Conservation (phyloP, 2,113 vertebrate genomes). For the Lycocorax pyrrhopterus region DNA sequence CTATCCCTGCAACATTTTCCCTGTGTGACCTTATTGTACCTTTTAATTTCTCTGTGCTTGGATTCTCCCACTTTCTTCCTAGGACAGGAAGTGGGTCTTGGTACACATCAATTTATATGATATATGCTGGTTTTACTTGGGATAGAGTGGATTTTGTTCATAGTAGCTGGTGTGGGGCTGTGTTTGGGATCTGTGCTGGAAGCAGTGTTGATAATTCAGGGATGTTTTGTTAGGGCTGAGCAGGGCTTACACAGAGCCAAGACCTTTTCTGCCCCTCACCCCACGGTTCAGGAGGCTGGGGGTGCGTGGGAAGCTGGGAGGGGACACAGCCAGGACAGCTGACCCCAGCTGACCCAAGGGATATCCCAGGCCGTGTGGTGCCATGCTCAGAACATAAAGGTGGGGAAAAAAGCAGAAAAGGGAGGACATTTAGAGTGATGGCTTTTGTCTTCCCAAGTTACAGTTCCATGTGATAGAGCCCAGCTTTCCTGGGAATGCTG, state of each 20-base stretch:
- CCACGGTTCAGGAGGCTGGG: fast-evolving
- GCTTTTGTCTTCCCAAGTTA: not conserved
- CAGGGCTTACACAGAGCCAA: not conserved
- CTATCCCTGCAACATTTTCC: not conserved
- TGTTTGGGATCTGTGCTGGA: not conserved
- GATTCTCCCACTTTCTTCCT: not conserved
- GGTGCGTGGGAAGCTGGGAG: not conserved
- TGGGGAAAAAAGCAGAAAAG: not conserved
- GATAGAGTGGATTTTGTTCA: not conserved
- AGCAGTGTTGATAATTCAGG: not conserved
- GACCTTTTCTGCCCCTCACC: not conserved
- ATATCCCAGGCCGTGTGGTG: not conserved
- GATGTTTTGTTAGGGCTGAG: not conserved
- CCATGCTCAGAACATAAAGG: not conserved
- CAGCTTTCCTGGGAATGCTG: not conserved
- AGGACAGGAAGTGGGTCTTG: not conserved
- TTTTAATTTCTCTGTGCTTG: not conserved
- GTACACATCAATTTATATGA: not conserved
- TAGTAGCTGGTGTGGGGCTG: not conserved
- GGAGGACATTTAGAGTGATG: not conserved
- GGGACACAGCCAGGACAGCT: not conserved
- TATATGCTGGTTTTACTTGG: not conserved
- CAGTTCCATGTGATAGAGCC: not conserved
- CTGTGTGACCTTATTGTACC: not conserved
- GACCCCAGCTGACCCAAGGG: not conserved